A percentile compares a stretch with the other conserved stretches of the same genome.
phyloP scores from a whole-genome alignment of 2,113 vertebrate genomes.

The Oostethus manadensis region DNA sequence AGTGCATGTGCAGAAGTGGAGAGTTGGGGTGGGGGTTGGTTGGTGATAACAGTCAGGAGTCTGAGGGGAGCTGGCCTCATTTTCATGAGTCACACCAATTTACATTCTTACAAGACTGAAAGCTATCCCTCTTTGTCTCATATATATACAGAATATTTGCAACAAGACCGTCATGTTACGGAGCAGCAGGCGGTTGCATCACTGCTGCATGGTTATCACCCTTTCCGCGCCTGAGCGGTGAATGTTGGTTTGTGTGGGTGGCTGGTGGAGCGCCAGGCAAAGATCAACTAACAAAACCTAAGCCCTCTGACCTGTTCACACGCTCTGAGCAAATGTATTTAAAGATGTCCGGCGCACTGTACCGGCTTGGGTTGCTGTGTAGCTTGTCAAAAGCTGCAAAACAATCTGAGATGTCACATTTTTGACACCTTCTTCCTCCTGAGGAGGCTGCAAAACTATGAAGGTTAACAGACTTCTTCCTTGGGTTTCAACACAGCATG shows the following conservation, averaged over 20 bases:
- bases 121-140: no score
- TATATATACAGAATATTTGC: no score
- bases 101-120: no score
- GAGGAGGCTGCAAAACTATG: no score
- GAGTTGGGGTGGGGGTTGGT: no score
- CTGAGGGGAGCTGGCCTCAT: slow-evolving; percentile 22
- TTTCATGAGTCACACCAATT: slow-evolving; percentile 13
- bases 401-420: no score
- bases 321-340: slow-evolving; percentile 24
- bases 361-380: slow-evolving; percentile 8
- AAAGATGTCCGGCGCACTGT: slow-evolving; percentile 19
- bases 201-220: slow-evolving; percentile 6
- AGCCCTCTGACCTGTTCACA: slow-evolving; percentile 42
- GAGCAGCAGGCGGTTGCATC: background rate
- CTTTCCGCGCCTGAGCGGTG: slow-evolving; percentile 1
- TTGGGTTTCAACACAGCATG: slow-evolving; percentile 17
- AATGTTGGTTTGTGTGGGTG: background rate
- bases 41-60: background rate
- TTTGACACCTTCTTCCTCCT: background rate
- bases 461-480: slow-evolving; percentile 1
- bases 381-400: background rate
- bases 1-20: no score
- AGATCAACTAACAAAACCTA: slow-evolving; percentile 40
- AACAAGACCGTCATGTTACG: no score
- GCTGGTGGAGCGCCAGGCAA: slow-evolving; percentile 14